Evolutionary conservation across 2,113 vertebrate genomes (phyloP).

Genomic region (Lasiurus cinereus): DNA sequence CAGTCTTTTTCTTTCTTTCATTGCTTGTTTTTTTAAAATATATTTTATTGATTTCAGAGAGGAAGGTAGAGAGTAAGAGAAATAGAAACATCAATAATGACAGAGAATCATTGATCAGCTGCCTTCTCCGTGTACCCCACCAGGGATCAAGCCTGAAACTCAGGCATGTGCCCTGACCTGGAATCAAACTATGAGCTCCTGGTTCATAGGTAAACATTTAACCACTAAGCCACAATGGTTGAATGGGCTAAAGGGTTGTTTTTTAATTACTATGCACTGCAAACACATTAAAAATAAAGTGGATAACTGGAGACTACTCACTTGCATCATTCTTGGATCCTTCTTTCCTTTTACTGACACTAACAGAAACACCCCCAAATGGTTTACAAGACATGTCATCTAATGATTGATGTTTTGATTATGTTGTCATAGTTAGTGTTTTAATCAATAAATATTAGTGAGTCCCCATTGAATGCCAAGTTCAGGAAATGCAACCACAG

Average conservation of each 20-base stretch:
- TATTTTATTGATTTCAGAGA: too few relatives aligned
- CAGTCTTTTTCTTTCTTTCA: neutral
- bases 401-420: neutral
- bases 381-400: neutral
- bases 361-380: neutral
- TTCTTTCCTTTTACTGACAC: neutral
- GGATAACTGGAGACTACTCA: neutral
- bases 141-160: too few relatives aligned
- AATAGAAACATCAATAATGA: too few relatives aligned
- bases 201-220: too few relatives aligned
- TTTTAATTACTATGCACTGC: neutral
- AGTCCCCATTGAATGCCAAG: neutral
- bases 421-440: neutral
- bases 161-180: too few relatives aligned
- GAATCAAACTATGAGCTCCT: too few relatives aligned
- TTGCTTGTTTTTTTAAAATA: neutral
- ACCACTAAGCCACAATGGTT: too few relatives aligned
- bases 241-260: neutral
- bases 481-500: neutral
- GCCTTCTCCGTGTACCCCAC: too few relatives aligned
- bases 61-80: too few relatives aligned
- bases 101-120: too few relatives aligned
- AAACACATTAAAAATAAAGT: neutral
- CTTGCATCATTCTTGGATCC: neutral
- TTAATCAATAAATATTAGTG: slow-evolving; percentile 3